Percentiles rank a stretch among this genome's conserved stretches.
These are phyloP conservation scores for Lasius fuliginosus DNA, from an alignment of 2,888 invertebrate genomes.

Conservation along the genomic window DNA sequence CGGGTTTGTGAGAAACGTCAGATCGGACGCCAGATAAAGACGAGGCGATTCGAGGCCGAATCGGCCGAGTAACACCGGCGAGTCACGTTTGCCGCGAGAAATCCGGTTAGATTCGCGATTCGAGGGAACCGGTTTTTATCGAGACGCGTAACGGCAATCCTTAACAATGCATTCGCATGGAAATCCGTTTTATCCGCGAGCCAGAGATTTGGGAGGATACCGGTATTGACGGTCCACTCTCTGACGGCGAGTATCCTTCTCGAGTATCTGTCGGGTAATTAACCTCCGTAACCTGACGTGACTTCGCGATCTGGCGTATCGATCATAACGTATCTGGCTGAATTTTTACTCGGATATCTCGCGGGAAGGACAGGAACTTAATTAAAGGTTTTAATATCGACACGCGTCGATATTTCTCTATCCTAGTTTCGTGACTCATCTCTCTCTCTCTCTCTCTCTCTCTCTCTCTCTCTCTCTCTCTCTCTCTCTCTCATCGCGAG, in stretches of 20 bases:
- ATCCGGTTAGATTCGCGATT: constrained; percentile 66
- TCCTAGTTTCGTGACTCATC: background rate
- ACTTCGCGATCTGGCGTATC: constrained; percentile 44
- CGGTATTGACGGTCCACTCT: constrained; percentile 55
- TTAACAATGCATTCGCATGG: constrained; percentile 64
- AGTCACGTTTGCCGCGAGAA: constrained; percentile 66
- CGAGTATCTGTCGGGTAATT: constrained; percentile 68
- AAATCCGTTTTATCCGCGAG: constrained; percentile 63
- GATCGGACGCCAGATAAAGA: constrained; percentile 73
- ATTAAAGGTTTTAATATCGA: constrained; percentile 41
- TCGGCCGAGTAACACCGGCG: constrained; percentile 59
- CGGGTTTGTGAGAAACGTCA: constrained; percentile 71
- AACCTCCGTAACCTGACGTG: constrained; percentile 58
- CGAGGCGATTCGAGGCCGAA: constrained; percentile 51
- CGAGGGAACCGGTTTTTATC: constrained; percentile 72
- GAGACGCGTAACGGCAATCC: constrained; percentile 57
- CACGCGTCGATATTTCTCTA: background rate
- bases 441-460: background rate
- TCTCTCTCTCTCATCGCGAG: background rate
- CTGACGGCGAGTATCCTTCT: constrained; percentile 58
- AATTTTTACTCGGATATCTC: constrained; percentile 16
- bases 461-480: background rate
- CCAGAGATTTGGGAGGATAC: constrained; percentile 69
- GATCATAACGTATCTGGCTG: constrained; percentile 45
- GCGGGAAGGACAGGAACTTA: constrained; percentile 37